phyloP scores from a whole-genome alignment of 2,888 invertebrate genomes.

The Drosophila parthenogenetica region DNA sequence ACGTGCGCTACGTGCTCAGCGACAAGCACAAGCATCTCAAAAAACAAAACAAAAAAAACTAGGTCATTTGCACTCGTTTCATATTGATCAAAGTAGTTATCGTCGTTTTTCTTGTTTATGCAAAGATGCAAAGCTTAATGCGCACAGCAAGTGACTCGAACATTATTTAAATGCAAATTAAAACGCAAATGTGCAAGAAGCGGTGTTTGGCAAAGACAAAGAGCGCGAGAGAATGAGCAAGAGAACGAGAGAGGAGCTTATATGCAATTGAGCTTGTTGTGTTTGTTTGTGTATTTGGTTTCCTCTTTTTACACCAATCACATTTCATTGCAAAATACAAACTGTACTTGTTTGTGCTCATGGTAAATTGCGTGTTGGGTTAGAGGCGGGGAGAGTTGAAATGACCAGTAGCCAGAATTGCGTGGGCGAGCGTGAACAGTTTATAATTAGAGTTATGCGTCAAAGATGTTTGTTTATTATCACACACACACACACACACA shows the following conservation, averaged over 20 bases:
- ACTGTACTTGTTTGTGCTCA: slow-evolving; percentile 64
- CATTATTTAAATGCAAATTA: slow-evolving; percentile 14
- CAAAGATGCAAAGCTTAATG: slow-evolving; percentile 23
- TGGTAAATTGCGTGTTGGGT: not conserved
- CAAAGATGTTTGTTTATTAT: slow-evolving; percentile 45
- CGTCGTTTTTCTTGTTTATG: slow-evolving; percentile 29
- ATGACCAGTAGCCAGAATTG: slow-evolving; percentile 26
- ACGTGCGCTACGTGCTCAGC: slow-evolving; percentile 50
- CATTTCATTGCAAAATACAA: slow-evolving; percentile 50
- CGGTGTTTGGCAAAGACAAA: slow-evolving; percentile 18
- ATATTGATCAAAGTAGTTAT: slow-evolving; percentile 24
- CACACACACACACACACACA: slow-evolving; percentile 28
- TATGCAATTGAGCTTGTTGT: slow-evolving; percentile 13
- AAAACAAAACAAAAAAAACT: slow-evolving; percentile 48
- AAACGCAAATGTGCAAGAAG: slow-evolving; percentile 17
- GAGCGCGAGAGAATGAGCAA: not conserved
- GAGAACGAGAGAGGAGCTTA: slow-evolving; percentile 1
- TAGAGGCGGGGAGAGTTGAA: not conserved
- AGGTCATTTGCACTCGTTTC: slow-evolving; percentile 58
- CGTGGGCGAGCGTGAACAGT: slow-evolving; percentile 27
- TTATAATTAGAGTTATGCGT: slow-evolving; percentile 48
- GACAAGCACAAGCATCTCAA: slow-evolving; percentile 29
- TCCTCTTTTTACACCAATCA: slow-evolving; percentile 42
- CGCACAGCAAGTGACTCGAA: slow-evolving; percentile 25
- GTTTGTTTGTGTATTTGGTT: slow-evolving; percentile 22